phyloP scores from a whole-genome alignment of 2,888 invertebrate genomes.

The Crioceris asparagi region DNA sequence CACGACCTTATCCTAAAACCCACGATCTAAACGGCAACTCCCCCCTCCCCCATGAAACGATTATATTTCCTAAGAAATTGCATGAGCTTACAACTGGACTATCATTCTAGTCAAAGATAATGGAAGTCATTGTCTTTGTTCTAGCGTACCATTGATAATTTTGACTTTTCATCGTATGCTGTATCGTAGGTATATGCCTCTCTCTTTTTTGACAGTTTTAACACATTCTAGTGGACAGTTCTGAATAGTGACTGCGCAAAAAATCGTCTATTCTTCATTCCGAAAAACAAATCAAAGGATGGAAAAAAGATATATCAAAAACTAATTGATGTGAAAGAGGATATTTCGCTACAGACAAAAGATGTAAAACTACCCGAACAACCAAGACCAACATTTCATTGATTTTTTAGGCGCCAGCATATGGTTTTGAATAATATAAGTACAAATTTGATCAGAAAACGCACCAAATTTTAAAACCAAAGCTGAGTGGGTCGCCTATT shows the following conservation, averaged over 20 bases:
- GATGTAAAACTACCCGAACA: slow-evolving; percentile 17
- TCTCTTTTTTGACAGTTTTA: too few species aligned
- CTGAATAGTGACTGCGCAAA: too few species aligned
- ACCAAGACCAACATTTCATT: slow-evolving; percentile 16
- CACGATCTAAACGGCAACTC: too few species aligned
- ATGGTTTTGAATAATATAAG: slow-evolving; percentile 20
- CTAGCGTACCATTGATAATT: too few species aligned
- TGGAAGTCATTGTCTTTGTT: too few species aligned
- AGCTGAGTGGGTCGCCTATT: slow-evolving; percentile 23
- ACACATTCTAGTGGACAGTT: slow-evolving; percentile 3
- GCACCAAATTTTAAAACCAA: slow-evolving; percentile 25
- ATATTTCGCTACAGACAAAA: slow-evolving; percentile 17
- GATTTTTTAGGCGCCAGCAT: slow-evolving; percentile 16
- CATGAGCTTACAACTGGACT: slow-evolving; percentile 10
- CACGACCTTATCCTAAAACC: too few species aligned
- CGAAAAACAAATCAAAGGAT: slow-evolving; percentile 11
- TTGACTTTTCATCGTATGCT: too few species aligned
- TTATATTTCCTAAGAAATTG: too few species aligned
- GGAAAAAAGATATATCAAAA: slow-evolving; percentile 21
- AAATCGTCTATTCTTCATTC: slow-evolving; percentile 10
- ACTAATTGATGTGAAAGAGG: slow-evolving; percentile 14
- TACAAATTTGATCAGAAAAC: slow-evolving; percentile 22
- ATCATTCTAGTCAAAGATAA: slow-evolving; percentile 11
- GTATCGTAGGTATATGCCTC: too few species aligned
- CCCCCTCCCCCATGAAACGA: too few species aligned